These are phyloP conservation scores for Leuciscus waleckii DNA, from an alignment of 2,797 vertebrate species.

Conservation along the genomic window DNA sequence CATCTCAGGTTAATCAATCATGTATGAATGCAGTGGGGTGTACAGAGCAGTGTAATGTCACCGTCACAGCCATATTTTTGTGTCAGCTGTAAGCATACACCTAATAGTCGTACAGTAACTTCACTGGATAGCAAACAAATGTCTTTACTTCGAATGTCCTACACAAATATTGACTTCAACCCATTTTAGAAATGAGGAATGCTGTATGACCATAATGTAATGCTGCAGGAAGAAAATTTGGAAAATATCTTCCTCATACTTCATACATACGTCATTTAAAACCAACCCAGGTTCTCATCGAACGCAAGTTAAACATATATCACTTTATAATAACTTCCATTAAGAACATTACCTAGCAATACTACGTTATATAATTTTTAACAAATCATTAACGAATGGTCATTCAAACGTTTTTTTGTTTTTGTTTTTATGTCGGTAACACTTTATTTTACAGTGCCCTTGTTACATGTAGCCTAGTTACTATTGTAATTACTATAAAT, in stretches of 20 bases:
- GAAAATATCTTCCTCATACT: constrained; percentile 2
- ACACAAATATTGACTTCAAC: neutral
- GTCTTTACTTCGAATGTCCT: neutral
- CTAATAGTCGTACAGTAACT: neutral
- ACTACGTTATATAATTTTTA: neutral
- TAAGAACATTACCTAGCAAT: neutral
- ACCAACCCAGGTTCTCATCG: neutral
- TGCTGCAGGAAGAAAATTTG: neutral
- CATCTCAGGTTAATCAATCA: constrained; percentile 21
- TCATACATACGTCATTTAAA: neutral
- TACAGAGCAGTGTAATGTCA: neutral
- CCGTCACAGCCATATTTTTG: neutral
- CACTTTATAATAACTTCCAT: neutral
- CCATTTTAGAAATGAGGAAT: constrained; percentile 11
- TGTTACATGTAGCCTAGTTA: neutral
- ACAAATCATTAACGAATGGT: neutral
- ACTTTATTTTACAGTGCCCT: neutral
- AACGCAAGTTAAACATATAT: neutral
- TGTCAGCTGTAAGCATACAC: neutral
- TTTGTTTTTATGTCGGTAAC: neutral
- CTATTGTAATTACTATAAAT: neutral
- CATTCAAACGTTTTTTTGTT: neutral
- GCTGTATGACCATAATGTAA: neutral
- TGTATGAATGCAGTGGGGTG: neutral
- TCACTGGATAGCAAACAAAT: neutral